Conservation (phyloP, 2,113 vertebrate genomes). For the Cervus canadensis region DNA sequence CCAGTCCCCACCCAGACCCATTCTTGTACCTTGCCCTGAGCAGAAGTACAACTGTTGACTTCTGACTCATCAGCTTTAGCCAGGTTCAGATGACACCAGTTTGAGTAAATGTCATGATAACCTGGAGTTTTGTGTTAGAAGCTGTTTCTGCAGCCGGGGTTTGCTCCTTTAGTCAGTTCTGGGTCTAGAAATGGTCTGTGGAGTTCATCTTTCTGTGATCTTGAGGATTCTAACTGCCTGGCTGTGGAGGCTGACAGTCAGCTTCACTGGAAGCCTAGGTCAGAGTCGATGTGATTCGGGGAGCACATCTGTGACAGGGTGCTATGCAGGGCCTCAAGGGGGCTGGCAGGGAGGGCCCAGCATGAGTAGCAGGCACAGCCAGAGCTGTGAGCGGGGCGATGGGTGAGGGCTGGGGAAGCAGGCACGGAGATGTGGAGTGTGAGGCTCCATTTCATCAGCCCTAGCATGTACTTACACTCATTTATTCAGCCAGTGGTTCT, state of each 20-base stretch:
- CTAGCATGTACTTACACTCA: not conserved
- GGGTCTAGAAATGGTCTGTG: not conserved
- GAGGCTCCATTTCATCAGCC: not conserved
- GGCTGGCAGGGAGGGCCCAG: not conserved
- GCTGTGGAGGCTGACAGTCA: not conserved
- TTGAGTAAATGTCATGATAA: not conserved
- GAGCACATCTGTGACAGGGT: not conserved
- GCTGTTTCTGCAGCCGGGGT: not conserved
- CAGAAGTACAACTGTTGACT: not conserved
- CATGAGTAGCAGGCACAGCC: not conserved
- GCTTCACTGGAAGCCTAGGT: not conserved
- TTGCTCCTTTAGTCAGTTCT: not conserved
- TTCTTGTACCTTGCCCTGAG: not conserved
- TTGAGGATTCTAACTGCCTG: not conserved
- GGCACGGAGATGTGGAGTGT: not conserved
- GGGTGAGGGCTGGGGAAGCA: not conserved
- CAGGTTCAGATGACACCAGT: not conserved
- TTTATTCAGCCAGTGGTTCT: not conserved
- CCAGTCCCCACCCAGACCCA: not conserved
- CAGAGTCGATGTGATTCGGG: not conserved
- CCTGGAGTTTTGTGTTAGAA: not conserved
- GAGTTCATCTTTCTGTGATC: not conserved
- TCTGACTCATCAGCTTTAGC: not conserved
- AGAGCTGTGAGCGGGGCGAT: not conserved
- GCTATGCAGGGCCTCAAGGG: not conserved